These are phyloP conservation scores for Sander lucioperca DNA, from an alignment of 2,113 vertebrate species.

Conservation along the genomic window DNA sequence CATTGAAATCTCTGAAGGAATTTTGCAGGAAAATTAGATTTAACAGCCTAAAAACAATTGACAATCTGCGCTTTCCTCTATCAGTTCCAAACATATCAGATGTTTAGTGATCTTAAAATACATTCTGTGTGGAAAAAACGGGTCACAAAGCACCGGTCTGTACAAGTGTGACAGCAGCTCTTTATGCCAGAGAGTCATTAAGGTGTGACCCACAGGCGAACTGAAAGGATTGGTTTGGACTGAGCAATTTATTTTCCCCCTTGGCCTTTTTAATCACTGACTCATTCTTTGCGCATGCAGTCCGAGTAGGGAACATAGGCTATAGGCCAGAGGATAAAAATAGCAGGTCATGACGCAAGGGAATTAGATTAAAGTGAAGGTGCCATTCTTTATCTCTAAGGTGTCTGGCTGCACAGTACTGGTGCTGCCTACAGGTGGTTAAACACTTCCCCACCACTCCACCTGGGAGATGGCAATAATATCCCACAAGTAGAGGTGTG, in stretches of 20 bases:
- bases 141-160: background rate
- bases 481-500: background rate
- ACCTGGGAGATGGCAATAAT: background rate
- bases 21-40: background rate
- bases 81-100: background rate
- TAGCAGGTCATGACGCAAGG: constrained; percentile 76
- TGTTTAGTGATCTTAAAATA: background rate
- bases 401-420: constrained; percentile 49
- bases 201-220: constrained; percentile 33
- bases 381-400: constrained; percentile 62
- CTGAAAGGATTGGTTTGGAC: background rate
- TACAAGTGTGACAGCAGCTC: background rate
- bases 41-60: background rate
- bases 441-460: background rate
- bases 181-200: background rate
- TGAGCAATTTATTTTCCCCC: constrained; percentile 35
- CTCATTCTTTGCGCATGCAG: constrained; percentile 53
- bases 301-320: constrained; percentile 45
- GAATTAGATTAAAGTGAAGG: constrained; percentile 78
- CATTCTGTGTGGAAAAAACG: background rate
- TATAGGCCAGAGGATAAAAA: constrained; percentile 75
- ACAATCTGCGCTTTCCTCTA: background rate
- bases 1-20: background rate
- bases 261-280: constrained; percentile 54
- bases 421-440: constrained; percentile 61